Conservation (phyloP, 2,113 vertebrate species). For the crab-eating macaque (Macaca fascicularis) region DNA sequence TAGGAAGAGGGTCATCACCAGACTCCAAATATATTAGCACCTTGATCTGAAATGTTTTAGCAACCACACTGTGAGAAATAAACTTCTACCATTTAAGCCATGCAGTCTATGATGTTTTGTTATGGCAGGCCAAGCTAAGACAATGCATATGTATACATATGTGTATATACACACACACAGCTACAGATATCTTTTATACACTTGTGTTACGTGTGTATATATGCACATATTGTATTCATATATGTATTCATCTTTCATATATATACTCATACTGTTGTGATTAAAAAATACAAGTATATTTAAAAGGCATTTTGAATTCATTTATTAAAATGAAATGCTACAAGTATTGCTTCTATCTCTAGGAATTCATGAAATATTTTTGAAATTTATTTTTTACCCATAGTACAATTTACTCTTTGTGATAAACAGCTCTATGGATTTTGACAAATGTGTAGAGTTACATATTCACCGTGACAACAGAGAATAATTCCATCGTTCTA, state of each 20-base stretch:
- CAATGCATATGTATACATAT: neutral
- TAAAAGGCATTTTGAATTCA: slow-evolving; percentile 33
- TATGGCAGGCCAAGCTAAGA: neutral
- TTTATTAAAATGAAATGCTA: slow-evolving; percentile 16
- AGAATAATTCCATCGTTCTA: neutral
- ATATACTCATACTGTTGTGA: neutral
- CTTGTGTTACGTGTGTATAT: too few relatives aligned
- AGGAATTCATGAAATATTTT: neutral
- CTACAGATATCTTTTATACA: neutral
- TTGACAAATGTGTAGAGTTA: neutral
- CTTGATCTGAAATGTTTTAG: neutral
- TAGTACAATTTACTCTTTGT: neutral
- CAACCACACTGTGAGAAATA: neutral
- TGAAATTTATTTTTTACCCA: neutral
- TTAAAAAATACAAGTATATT: neutral
- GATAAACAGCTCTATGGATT: neutral
- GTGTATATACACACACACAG: neutral
- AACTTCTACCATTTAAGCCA: neutral
- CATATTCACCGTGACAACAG: neutral
- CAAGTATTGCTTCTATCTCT: neutral
- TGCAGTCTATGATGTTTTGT: neutral
- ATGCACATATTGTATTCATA: neutral
- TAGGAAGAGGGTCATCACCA: neutral
- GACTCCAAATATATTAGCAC: neutral
- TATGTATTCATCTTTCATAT: neutral